phyloP scores from a whole-genome alignment of 2,888 invertebrate species.

The Alviniconcha strummeri region DNA sequence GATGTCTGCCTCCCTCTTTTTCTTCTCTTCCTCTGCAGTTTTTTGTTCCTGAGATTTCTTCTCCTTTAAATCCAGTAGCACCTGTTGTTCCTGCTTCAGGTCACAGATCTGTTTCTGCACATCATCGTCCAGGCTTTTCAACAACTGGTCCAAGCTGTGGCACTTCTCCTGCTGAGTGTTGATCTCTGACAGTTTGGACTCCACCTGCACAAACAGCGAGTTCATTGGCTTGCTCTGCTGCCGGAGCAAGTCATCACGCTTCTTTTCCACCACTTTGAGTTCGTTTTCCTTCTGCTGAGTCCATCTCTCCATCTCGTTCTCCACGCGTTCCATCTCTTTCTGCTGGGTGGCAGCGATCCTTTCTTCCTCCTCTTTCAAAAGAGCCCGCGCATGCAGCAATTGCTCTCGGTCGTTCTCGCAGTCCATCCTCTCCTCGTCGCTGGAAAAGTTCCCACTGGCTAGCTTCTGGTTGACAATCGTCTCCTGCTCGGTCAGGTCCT shows the following conservation, averaged over 20 bases:
- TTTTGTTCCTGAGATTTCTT: conserved; percentile 28
- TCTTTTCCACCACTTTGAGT: conserved; percentile 22
- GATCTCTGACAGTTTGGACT: conserved; percentile 41
- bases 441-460: conserved; percentile 49
- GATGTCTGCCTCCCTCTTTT: conserved; percentile 40
- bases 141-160: conserved; percentile 23
- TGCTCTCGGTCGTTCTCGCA: conserved; percentile 51
- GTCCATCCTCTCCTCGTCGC: conserved; percentile 49
- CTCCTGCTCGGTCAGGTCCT: conserved; percentile 42
- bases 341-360: conserved; percentile 54
- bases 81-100: conserved; percentile 30
- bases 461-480: conserved; percentile 42
- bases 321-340: conserved; percentile 56
- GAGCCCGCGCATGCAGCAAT: conserved; percentile 51
- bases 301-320: conserved; percentile 73
- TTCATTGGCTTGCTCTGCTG: conserved; percentile 32
- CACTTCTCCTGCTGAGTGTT: conserved; percentile 29
- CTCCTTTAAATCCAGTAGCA: conserved; percentile 22
- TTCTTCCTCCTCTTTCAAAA: conserved; percentile 58
- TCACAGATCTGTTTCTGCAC: conserved; percentile 29
- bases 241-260: conserved; percentile 27
- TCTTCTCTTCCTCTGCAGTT: conserved; percentile 34
- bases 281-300: conserved; percentile 74
- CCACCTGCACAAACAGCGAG: conserved; percentile 42
- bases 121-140: conserved; percentile 26